Percentiles rank a stretch among this genome's conserved stretches.
These are phyloP conservation scores for Heliconius ismenius DNA, from an alignment of 2,888 invertebrate species.

Conservation along the genomic window DNA sequence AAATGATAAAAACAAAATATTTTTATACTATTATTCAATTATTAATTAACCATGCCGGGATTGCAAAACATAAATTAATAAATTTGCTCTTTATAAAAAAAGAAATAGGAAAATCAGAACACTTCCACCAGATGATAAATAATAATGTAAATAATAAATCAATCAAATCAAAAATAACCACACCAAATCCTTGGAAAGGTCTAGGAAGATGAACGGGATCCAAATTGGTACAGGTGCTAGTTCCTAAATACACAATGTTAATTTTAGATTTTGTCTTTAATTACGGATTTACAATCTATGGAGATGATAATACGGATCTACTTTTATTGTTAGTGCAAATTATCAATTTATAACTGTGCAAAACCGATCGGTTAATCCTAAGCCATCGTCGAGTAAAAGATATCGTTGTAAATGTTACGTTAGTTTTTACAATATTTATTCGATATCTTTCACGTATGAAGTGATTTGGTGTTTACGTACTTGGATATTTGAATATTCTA, in stretches of 20 bases:
- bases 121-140: slow-evolving; percentile 80
- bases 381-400: slow-evolving; percentile 68
- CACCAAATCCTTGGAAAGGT: slow-evolving; percentile 82
- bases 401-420: slow-evolving; percentile 53
- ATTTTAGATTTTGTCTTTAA: slow-evolving; percentile 38
- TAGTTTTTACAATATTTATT: slow-evolving; percentile 44
- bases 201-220: slow-evolving; percentile 76
- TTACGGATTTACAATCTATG: slow-evolving; percentile 68
- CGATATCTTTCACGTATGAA: slow-evolving; percentile 73
- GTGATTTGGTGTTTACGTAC: slow-evolving; percentile 71
- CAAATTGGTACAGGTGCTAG: slow-evolving; percentile 74
- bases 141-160: slow-evolving; percentile 64
- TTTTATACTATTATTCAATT: slow-evolving; percentile 62
- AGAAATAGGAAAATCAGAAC: slow-evolving; percentile 79
- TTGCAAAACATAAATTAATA: slow-evolving; percentile 70
- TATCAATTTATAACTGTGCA: slow-evolving; percentile 73
- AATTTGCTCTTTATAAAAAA: slow-evolving; percentile 68
- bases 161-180: slow-evolving; percentile 77
- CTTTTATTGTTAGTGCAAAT: slow-evolving; percentile 77
- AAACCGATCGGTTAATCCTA: slow-evolving; percentile 68
- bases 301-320: slow-evolving; percentile 75
- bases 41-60: slow-evolving; percentile 74
- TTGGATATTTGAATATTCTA: slow-evolving; percentile 39
- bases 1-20: slow-evolving; percentile 54
- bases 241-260: slow-evolving; percentile 61